Evolutionary conservation across 1,140 invertebrate species (phyloP).

Genomic region (Chionoecetes opilio): DNA sequence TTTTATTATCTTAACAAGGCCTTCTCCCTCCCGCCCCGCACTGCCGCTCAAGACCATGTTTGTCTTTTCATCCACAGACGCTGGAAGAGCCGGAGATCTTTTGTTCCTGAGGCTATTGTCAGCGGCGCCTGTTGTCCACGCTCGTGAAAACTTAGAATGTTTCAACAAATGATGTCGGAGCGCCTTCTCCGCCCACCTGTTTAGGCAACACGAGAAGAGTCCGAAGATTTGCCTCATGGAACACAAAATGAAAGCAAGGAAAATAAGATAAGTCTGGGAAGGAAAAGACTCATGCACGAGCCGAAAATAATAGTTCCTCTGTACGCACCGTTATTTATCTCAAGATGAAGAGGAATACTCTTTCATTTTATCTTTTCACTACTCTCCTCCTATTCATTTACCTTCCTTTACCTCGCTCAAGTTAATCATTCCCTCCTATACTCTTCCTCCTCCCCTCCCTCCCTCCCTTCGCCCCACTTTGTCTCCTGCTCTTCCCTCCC

Average conservation of each 20-base stretch:
- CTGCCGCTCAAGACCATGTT: background rate
- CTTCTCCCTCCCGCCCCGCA: background rate
- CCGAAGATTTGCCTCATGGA: background rate
- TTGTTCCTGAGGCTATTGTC: background rate
- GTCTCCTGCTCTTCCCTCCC: too few relatives aligned
- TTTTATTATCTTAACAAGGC: background rate
- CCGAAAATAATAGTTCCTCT: background rate
- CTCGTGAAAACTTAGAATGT: background rate
- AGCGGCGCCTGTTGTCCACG: constrained; percentile 22
- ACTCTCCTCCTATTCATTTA: background rate
- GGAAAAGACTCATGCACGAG: background rate
- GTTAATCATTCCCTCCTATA: background rate
- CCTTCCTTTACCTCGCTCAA: constrained; percentile 16
- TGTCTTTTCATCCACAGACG: background rate
- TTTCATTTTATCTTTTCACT: constrained; percentile 10
- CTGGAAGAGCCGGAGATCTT: background rate
- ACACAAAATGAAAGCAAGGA: background rate
- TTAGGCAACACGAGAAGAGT: background rate
- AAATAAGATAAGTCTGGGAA: background rate
- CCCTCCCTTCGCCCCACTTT: background rate
- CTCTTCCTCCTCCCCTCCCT: background rate
- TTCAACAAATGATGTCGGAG: constrained; percentile 20
- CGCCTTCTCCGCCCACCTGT: background rate
- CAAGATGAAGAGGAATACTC: background rate
- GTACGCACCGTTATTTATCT: constrained; percentile 19